Evolutionary conservation across 1,140 invertebrate species (phyloP), one percentile per base, ranked within the genome.

Genomic region (Solenopsis invicta): DNA sequence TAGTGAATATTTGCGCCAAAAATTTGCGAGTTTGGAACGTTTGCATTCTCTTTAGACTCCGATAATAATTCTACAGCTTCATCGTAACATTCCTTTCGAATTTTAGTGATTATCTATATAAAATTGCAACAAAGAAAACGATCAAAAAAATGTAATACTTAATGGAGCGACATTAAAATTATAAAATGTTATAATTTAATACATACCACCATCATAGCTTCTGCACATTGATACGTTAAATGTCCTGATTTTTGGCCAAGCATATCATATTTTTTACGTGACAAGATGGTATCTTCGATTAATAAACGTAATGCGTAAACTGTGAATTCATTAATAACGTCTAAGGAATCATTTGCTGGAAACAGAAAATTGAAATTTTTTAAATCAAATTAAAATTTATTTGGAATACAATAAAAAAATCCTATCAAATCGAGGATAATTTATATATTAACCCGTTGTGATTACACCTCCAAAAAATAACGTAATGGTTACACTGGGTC

Each of bases 221-320:
- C 95, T 21, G 95, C 95, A 29, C 92, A 94, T 8, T 94, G 88
- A 29, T 93, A 92, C 8, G 94, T 94, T 41, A 96, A 93, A 86
- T 93, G 93, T 2, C 96, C 96, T 94, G 96, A 96, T 86, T 95
- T 96, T 91, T 96, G 96, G 72, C 96, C 96, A 61, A 97, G 94
- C 90, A 96, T 90, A 50, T 94, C 93, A 24, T 95, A 90, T 93
- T 96, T 96, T 78, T 96, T 96, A 6, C 96, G 94, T 78, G 96
- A 96, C 8, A 97, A 96, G 82, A 96, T 94, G 81, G 96, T 95
- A 61, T 96, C 95, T 86, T 96, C 94, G 12, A 97, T 94, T 82
- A 97, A 97, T 87, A 97, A 93, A 84, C 96, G 93, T 54, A 97
- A 94, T 5, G 96, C 90, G 88, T 96, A 96, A 5, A 97, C 94